Evolutionary conservation across 2,888 invertebrate genomes (phyloP).

Genomic region (Philaethria dido): DNA sequence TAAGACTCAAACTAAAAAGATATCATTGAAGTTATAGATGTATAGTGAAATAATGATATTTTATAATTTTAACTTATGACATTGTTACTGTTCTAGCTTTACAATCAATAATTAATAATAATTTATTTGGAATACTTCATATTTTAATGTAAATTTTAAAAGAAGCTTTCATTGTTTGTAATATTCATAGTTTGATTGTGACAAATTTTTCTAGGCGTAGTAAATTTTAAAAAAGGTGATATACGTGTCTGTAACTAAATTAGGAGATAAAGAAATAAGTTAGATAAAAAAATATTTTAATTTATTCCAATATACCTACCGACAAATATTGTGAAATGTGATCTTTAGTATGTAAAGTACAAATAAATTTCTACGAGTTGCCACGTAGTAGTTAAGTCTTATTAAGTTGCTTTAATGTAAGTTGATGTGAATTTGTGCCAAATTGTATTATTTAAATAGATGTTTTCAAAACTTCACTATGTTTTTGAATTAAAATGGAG

Average conservation of each 20-base stretch:
- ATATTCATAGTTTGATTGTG: conserved; percentile 3
- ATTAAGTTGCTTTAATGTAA: conserved; percentile 34
- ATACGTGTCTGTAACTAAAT: background rate
- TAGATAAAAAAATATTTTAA: background rate
- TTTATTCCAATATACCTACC: conserved; percentile 11
- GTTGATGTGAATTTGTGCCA: conserved; percentile 46
- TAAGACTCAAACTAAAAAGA: background rate
- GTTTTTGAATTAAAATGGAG: conserved; percentile 44
- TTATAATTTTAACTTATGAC: background rate
- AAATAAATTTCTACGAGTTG: conserved; percentile 40
- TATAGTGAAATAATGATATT: background rate
- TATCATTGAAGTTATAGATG: background rate
- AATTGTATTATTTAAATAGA: conserved; percentile 48
- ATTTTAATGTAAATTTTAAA: background rate
- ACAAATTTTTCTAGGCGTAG: conserved; percentile 28
- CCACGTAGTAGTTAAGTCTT: conserved; percentile 36
- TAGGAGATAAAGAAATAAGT: too few relatives aligned
- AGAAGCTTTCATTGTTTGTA: conserved; percentile 4
- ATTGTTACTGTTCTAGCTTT: background rate
- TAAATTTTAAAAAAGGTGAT: conserved; percentile 22
- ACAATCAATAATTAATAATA: background rate
- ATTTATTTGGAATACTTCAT: background rate
- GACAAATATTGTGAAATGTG: conserved; percentile 7
- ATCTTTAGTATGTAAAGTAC: conserved; percentile 39
- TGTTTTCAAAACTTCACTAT: conserved; percentile 44